Conservation (phyloP, 2,113 vertebrate genomes). For the Aphyosemion australe region DNA sequence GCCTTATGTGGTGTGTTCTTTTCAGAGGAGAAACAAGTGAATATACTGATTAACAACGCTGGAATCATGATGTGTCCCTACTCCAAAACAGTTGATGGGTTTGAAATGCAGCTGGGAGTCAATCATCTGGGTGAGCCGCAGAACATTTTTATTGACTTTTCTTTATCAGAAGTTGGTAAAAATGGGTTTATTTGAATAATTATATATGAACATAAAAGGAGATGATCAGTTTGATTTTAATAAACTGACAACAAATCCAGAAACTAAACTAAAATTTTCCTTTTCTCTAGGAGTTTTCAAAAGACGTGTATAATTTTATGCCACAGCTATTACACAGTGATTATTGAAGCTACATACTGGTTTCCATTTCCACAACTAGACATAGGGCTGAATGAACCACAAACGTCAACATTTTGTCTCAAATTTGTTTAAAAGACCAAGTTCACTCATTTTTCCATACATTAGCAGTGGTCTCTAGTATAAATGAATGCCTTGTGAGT, state of each 20-base stretch:
- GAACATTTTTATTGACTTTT: no score
- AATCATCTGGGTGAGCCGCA: slow-evolving; percentile 79
- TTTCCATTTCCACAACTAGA: background rate
- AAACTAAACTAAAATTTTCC: background rate
- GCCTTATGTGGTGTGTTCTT: background rate
- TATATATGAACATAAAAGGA: no score
- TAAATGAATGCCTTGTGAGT: no score
- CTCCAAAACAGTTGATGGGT: slow-evolving; percentile 79
- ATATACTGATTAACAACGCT: slow-evolving; percentile 82
- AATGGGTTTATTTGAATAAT: no score
- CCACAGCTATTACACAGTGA: background rate
- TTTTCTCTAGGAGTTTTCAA: no score
- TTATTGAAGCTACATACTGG: background rate
- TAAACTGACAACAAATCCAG: background rate
- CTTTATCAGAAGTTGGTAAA: background rate
- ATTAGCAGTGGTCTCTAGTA: no score
- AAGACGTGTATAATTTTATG: background rate
- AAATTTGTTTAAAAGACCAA: no score
- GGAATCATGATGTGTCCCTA: slow-evolving; percentile 84
- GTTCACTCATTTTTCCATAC: no score
- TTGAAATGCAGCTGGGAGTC: slow-evolving; percentile 82
- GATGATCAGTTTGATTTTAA: no score
- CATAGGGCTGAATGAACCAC: background rate
- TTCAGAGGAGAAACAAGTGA: slow-evolving; percentile 78
- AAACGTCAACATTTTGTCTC: background rate